Evolutionary conservation across 2,888 invertebrate genomes (phyloP).

Genomic region (Cantharis lateralis): DNA sequence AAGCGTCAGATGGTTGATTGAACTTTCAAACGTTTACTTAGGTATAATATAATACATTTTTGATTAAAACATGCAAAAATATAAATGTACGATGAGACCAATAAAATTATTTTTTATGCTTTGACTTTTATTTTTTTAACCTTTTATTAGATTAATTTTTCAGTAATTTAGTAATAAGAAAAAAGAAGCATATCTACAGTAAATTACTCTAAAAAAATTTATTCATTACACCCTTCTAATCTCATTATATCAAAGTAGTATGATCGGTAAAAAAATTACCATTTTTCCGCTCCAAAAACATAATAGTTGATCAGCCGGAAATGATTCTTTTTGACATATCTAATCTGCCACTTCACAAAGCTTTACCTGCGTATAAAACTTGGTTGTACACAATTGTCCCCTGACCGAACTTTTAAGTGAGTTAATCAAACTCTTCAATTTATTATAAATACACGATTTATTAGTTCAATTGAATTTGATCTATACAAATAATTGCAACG

Average conservation of each 20-base stretch:
- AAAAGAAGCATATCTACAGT: background rate
- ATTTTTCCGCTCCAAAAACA: slow-evolving; percentile 43
- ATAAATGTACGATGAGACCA: background rate
- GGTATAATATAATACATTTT: background rate
- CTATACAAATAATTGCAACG: background rate
- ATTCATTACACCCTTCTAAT: slow-evolving; percentile 43
- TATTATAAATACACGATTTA: slow-evolving; percentile 13
- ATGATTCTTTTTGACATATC: slow-evolving; percentile 45
- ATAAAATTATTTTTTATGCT: background rate
- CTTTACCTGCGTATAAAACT: slow-evolving; percentile 40
- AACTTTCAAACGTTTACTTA: background rate
- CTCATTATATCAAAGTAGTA: slow-evolving; percentile 37
- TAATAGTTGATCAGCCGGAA: slow-evolving; percentile 43
- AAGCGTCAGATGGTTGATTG: slow-evolving; percentile 38
- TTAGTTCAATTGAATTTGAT: background rate
- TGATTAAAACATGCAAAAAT: background rate
- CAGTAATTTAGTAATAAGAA: background rate
- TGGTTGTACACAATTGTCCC: slow-evolving; percentile 33
- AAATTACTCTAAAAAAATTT: slow-evolving; percentile 22
- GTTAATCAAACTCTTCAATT: slow-evolving; percentile 33
- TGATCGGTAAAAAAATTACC: slow-evolving; percentile 40
- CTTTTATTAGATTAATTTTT: background rate
- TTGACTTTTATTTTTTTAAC: background rate
- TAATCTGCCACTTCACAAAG: slow-evolving; percentile 41
- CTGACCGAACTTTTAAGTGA: slow-evolving; percentile 32